A percentile compares a stretch with the other conserved stretches of the same genome.
These are phyloP conservation scores for Acanthosepion esculentum DNA, from an alignment of 2,888 invertebrate genomes.

Conservation along the genomic window DNA sequence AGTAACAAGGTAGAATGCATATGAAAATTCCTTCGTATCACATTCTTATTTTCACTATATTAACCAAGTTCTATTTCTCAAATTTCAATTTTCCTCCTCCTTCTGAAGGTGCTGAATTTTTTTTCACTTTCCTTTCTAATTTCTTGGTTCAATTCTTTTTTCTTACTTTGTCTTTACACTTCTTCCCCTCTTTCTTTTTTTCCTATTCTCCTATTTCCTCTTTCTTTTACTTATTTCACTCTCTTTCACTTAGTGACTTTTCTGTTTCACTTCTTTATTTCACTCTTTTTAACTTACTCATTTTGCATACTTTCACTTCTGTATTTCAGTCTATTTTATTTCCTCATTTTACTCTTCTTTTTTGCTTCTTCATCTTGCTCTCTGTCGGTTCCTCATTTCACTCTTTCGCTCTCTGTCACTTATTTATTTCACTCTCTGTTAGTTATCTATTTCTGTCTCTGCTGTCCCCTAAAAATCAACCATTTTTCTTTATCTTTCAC, in stretches of 20 bases:
- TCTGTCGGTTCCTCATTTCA: neutral
- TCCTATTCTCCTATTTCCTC: neutral
- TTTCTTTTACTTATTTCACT: neutral
- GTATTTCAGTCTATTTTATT: too few relatives aligned
- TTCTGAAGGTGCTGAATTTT: neutral
- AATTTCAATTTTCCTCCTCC: neutral
- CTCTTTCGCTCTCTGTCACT: neutral
- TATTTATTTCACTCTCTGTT: too few relatives aligned
- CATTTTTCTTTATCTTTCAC: neutral
- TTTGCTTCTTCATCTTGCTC: neutral
- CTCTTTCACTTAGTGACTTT: neutral
- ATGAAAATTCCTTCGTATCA: neutral
- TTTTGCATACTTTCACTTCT: neutral
- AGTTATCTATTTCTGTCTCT: neutral
- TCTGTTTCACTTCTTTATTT: too few relatives aligned
- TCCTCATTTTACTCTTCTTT: neutral
- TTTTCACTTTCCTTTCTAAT: neutral
- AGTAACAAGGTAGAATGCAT: neutral
- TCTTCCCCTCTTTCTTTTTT: neutral
- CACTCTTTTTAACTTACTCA: neutral
- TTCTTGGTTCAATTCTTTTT: neutral
- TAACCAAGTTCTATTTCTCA: neutral
- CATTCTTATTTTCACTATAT: neutral
- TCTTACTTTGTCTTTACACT: neutral
- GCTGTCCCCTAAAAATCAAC: neutral